phyloP scores from a whole-genome alignment of 2,888 invertebrate species.

The Synanthedon tipuliformis region DNA sequence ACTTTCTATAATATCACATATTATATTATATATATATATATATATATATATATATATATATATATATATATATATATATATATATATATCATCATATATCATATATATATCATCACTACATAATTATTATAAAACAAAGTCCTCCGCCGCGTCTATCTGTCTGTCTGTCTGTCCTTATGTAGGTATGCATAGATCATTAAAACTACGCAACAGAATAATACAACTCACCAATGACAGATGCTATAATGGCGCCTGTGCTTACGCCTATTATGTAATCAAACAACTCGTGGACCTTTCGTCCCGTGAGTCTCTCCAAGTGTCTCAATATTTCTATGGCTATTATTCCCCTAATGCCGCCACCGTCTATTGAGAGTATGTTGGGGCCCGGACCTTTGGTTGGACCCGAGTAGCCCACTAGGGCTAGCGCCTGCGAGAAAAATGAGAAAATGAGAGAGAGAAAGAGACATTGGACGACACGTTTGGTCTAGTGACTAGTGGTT shows the following conservation, averaged over 20 bases:
- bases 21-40: too few species aligned
- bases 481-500: too few species aligned
- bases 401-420: conserved; percentile 77
- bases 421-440: conserved; percentile 59
- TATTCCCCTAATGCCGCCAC: conserved; percentile 91
- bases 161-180: too few species aligned
- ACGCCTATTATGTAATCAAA: conserved; percentile 91
- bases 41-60: too few species aligned
- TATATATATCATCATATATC: too few species aligned
- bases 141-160: too few species aligned
- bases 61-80: too few species aligned
- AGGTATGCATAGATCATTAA: too few species aligned
- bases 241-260: conserved; percentile 85
- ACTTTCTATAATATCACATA: neutral
- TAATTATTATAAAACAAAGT: too few species aligned
- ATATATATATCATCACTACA: too few species aligned
- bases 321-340: conserved; percentile 85
- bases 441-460: neutral
- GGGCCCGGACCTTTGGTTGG: conserved; percentile 80
- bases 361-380: conserved; percentile 86
- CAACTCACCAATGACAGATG: conserved; percentile 75
- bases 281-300: conserved; percentile 76
- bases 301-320: conserved; percentile 79
- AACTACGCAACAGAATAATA: neutral
- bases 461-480: too few species aligned